These are phyloP conservation scores for Sinocyclocheilus anophthalmus DNA, from an alignment of 2,113 vertebrate species.

Conservation along the genomic window DNA sequence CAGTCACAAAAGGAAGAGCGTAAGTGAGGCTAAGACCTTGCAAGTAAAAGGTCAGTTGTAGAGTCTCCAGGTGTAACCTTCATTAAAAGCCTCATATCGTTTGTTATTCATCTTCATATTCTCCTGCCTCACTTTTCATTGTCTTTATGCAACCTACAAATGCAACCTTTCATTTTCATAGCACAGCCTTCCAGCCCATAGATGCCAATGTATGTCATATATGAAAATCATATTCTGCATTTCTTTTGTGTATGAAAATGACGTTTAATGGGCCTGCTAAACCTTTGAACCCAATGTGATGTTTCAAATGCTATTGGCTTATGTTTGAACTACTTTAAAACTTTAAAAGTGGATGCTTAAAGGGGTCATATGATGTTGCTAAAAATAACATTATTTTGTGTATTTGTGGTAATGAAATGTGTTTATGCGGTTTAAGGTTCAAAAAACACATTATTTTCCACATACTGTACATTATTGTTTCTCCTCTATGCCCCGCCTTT, in stretches of 20 bases:
- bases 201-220: background rate
- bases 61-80: background rate
- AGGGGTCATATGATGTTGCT: too few species aligned
- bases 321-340: background rate
- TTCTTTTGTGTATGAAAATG: background rate
- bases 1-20: constrained; percentile 43
- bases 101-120: background rate
- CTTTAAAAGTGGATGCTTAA: background rate
- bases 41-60: background rate
- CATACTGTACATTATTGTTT: too few species aligned
- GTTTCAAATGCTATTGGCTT: background rate
- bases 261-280: background rate
- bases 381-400: too few species aligned
- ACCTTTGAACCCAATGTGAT: background rate
- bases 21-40: constrained; percentile 1
- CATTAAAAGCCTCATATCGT: background rate
- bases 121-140: background rate
- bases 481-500: too few species aligned
- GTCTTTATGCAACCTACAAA: background rate
- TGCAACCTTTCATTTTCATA: background rate
- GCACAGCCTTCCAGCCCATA: background rate
- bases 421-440: too few species aligned
- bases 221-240: background rate
- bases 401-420: too few species aligned
- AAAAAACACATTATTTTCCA: too few species aligned